phyloP scores from a whole-genome alignment of 92 coral and sea anemone species.

The Palythoa caribaeorum region DNA sequence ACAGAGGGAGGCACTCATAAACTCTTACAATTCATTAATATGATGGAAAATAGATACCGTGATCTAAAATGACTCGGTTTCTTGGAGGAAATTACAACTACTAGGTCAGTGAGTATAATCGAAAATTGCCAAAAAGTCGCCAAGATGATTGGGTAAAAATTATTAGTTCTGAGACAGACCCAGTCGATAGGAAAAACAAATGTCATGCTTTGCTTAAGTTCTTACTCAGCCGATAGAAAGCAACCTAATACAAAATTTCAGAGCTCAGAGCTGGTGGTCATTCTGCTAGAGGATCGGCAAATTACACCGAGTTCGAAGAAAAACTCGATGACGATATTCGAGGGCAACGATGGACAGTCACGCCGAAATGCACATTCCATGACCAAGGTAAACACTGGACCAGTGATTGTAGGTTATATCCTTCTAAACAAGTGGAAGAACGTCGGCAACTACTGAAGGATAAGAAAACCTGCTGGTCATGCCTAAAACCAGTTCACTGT shows the following conservation, averaged over 20 bases:
- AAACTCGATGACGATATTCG: background rate
- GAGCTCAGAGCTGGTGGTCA: constrained; percentile 17
- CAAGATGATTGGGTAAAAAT: constrained; percentile 29
- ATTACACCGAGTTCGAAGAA: constrained; percentile 18
- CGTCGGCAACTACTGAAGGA: constrained; percentile 29
- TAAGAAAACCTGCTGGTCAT: constrained; percentile 58
- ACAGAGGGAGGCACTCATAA: constrained; percentile 26
- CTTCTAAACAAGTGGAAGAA: constrained; percentile 30
- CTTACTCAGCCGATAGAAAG: constrained; percentile 33
- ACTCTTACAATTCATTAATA: constrained; percentile 20
- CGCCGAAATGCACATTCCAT: constrained; percentile 51
- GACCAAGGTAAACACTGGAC: constrained; percentile 36
- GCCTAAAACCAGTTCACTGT: constrained; percentile 41
- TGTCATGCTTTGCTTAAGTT: constrained; percentile 38
- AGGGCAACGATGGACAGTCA: background rate
- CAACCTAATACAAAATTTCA: constrained; percentile 34
- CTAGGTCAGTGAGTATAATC: constrained; percentile 40
- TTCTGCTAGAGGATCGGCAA: constrained; percentile 32
- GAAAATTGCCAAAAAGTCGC: constrained; percentile 21
- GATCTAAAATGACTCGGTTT: constrained; percentile 16
- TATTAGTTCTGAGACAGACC: constrained; percentile 37
- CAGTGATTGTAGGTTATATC: constrained; percentile 44
- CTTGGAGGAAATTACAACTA: constrained; percentile 42
- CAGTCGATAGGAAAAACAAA: constrained; percentile 16
- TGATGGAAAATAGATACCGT: constrained; percentile 35